Base-by-base conservation (phyloP, 2,797 vertebrate species). In the Platalea minor region DNA sequence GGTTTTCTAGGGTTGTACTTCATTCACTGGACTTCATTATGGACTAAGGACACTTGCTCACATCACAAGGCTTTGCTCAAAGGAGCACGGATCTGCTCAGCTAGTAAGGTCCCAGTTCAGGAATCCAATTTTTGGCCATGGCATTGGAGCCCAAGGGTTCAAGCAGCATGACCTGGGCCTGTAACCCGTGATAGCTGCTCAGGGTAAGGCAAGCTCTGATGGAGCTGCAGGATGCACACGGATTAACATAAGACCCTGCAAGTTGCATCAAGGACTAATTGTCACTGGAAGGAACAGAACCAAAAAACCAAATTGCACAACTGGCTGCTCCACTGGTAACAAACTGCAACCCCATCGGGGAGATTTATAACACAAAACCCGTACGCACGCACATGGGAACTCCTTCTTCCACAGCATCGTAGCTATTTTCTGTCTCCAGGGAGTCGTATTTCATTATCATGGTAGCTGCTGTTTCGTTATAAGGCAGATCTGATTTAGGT, bases 181-280 rank as follows among this genome's bases (percentile, higher is more conserved):
- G 68, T 60, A 74, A 80, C 23, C 7, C 3, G 2, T 1, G 0
- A 17, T 0, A 64, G 37, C 25, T 29, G 43, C 57, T 43, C 51
- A 33, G n/a, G 18, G 31, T 41, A 70, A 63, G 33, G 17, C 28
- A 45, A 82, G 11, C 25, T 41, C 33, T 50, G 65, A 53, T 3
- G 18, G 56, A 53, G 21, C 56, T 2, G 0, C 0, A 1, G 68
- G 29, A 53, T 1, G 1, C 15, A 46, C 21, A 7, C 1, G 31
- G 25, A 51, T 57, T 37, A 68, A 73, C 3, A 3, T 15, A 35
- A 60, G 61, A 35, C 23, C 9, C 26, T 26, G 29, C 57, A 57
- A 57, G 29, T 48, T 37, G 4, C 43, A n/a, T 69, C 29, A 59
- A 63, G 59, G 37, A 79, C 69, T 46, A 17, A 59, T 19, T 60